A percentile compares a stretch with the other conserved stretches of the same genome.
phyloP scores from a whole-genome alignment of 23 tunicate species.

The Phallusia fumigata region DNA sequence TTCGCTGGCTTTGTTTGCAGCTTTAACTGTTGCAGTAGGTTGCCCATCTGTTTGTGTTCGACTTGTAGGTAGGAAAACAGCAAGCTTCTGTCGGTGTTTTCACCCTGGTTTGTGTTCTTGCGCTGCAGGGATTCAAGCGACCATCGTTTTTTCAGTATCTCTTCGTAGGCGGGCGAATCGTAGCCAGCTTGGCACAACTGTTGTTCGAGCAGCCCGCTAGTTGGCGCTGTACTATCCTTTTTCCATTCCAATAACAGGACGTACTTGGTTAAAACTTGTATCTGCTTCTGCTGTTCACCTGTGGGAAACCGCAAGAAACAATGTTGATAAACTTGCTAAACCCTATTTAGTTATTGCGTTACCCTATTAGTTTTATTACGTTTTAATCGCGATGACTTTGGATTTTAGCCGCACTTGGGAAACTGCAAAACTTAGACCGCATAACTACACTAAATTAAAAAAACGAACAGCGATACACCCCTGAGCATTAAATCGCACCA shows the following conservation, averaged over 20 bases:
- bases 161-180: neutral
- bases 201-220: neutral
- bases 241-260: constrained; percentile 22
- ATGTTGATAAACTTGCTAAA: too few relatives aligned
- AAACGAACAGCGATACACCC: too few relatives aligned
- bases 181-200: constrained; percentile 13
- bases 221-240: constrained; percentile 4
- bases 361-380: too few relatives aligned
- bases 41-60: neutral
- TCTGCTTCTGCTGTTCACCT: neutral
- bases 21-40: neutral
- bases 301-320: neutral
- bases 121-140: neutral
- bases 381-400: too few relatives aligned
- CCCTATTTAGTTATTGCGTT: too few relatives aligned
- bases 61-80: neutral
- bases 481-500: too few relatives aligned
- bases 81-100: neutral
- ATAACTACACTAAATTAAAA: too few relatives aligned
- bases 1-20: neutral
- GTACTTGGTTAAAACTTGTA: constrained; percentile 2
- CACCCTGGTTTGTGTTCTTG: neutral
- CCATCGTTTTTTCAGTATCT: constrained; percentile 10
- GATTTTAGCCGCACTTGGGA: too few relatives aligned
- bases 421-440: too few relatives aligned